These are phyloP conservation scores for Dinocampus coccinellae DNA, from an alignment of 2,888 invertebrate species.

Conservation along the genomic window DNA sequence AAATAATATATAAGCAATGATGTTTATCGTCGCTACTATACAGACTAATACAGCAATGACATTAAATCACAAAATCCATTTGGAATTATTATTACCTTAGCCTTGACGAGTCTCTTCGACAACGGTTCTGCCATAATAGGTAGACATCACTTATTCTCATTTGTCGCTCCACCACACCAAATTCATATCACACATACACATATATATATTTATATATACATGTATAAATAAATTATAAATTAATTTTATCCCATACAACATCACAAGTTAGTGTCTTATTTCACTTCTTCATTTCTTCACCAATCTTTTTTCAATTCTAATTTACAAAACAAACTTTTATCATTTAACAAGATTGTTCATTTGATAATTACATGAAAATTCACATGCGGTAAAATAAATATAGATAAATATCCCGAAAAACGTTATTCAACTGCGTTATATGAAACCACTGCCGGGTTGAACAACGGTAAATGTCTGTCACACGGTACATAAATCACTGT, in stretches of 20 bases:
- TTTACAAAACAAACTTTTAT: background rate
- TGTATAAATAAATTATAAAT: background rate
- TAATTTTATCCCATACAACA: background rate
- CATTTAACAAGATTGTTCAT: background rate
- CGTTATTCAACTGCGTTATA: background rate
- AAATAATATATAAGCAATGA: background rate
- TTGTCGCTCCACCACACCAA: constrained; percentile 10
- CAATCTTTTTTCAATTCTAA: background rate
- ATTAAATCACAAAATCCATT: constrained; percentile 8
- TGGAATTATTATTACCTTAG: constrained; percentile 56
- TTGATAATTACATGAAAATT: background rate
- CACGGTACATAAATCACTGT: constrained; percentile 16
- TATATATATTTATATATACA: background rate
- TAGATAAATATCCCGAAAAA: constrained; percentile 12
- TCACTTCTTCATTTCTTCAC: background rate
- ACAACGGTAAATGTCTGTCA: constrained; percentile 11
- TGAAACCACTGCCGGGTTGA: constrained; percentile 1
- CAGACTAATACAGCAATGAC: background rate
- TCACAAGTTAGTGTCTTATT: background rate
- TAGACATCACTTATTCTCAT: constrained; percentile 55
- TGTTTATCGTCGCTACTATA: background rate
- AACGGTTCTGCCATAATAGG: constrained; percentile 66
- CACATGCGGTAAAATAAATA: background rate
- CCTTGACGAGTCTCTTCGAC: constrained; percentile 62
- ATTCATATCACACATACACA: background rate